A percentile compares a stretch with the other conserved stretches of the same genome.
These are phyloP conservation scores for Drosophila emarginata DNA, from an alignment of 2,888 invertebrate species.

Conservation along the genomic window DNA sequence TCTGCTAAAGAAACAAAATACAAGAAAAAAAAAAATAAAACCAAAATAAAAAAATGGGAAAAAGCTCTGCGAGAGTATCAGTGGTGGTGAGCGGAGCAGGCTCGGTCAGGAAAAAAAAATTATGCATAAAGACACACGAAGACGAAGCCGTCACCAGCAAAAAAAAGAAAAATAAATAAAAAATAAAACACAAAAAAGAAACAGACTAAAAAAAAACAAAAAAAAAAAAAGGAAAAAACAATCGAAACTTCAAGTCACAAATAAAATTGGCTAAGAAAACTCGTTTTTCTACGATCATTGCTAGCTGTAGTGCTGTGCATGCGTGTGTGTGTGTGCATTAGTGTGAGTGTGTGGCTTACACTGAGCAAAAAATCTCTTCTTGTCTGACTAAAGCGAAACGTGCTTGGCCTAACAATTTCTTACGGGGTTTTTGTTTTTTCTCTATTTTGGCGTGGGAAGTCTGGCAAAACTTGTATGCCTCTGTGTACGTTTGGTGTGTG, in stretches of 20 bases:
- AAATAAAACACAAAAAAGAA: slow-evolving; percentile 12
- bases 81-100: slow-evolving; percentile 32
- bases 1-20: slow-evolving; percentile 47
- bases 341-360: slow-evolving; percentile 43
- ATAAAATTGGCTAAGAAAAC: slow-evolving; percentile 71
- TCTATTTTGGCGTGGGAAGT: slow-evolving; percentile 57
- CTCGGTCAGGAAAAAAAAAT: slow-evolving; percentile 50
- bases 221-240: slow-evolving; percentile 42
- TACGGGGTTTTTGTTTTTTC: slow-evolving; percentile 12
- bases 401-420: slow-evolving; percentile 56
- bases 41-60: not conserved
- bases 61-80: not conserved
- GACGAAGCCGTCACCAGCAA: slow-evolving; percentile 42
- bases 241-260: slow-evolving; percentile 65
- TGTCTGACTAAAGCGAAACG: slow-evolving; percentile 47
- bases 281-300: slow-evolving; percentile 60
- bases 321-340: slow-evolving; percentile 11
- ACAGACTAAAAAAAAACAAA: slow-evolving; percentile 20
- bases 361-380: slow-evolving; percentile 54
- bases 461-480: slow-evolving; percentile 30
- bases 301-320: slow-evolving; percentile 6
- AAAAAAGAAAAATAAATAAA: slow-evolving; percentile 26
- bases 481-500: slow-evolving; percentile 53
- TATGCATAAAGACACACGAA: slow-evolving; percentile 55
- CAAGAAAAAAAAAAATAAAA: slow-evolving; percentile 7